phyloP scores from a whole-genome alignment of 2,797 vertebrate genomes.

The Halcyon smyrnensis region DNA sequence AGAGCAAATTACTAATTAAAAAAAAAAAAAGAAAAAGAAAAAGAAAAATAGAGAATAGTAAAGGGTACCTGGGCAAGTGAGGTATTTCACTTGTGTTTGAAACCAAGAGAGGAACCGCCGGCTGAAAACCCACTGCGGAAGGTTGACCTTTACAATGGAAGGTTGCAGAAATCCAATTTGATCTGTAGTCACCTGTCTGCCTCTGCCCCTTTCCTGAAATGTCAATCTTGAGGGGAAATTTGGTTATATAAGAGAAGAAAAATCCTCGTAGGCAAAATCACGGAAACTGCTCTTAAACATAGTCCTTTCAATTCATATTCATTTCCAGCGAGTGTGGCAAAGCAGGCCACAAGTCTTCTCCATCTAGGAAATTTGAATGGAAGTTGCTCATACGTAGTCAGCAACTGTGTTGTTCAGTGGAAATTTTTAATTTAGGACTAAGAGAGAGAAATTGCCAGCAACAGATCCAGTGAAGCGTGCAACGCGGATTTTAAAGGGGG shows the following conservation, averaged over 20 bases:
- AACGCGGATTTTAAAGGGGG: slow-evolving; percentile 30
- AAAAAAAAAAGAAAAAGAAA: neutral
- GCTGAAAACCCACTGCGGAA: slow-evolving; percentile 41
- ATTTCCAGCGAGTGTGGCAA: slow-evolving; percentile 3
- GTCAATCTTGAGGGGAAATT: slow-evolving; percentile 75
- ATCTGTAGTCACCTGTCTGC: slow-evolving; percentile 79
- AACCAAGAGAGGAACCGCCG: neutral
- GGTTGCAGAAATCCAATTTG: slow-evolving; percentile 79
- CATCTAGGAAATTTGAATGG: slow-evolving; percentile 55
- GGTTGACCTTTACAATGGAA: slow-evolving; percentile 79
- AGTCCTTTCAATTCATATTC: slow-evolving; percentile 46
- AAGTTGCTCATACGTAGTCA: neutral
- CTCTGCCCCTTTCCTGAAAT: slow-evolving; percentile 75
- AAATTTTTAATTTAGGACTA: slow-evolving; percentile 70
- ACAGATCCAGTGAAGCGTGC: slow-evolving; percentile 39
- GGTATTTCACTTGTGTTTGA: slow-evolving; percentile 29
- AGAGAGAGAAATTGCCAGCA: slow-evolving; percentile 71
- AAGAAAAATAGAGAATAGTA: neutral
- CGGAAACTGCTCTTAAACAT: slow-evolving; percentile 15
- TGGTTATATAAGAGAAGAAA: slow-evolving; percentile 69
- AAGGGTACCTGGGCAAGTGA: neutral
- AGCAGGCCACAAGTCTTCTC: neutral
- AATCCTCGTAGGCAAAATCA: slow-evolving; percentile 63
- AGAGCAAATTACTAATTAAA: neutral
- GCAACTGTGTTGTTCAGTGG: slow-evolving; percentile 8